Percentiles rank a stretch among this genome's conserved stretches.
Conservation (phyloP, 2,888 invertebrate genomes). For the Chrysolina haemoptera region DNA sequence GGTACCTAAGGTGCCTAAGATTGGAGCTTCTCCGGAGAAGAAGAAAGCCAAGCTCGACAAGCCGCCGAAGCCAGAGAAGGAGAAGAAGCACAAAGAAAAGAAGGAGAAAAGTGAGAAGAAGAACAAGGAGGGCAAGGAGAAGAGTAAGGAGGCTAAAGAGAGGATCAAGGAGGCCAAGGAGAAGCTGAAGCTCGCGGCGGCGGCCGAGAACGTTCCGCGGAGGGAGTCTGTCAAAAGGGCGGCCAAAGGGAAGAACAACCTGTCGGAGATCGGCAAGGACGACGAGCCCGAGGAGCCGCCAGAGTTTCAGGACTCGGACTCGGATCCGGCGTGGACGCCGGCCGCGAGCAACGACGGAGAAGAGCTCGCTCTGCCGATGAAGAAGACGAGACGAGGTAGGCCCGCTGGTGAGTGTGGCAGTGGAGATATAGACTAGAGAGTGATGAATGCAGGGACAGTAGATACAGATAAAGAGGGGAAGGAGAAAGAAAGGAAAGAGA, state of each 20-base stretch:
- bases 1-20: slow-evolving; percentile 46
- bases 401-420: slow-evolving; percentile 47
- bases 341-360: slow-evolving; percentile 68
- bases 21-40: slow-evolving; percentile 46
- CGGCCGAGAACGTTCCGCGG: slow-evolving; percentile 73
- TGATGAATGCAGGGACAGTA: no score
- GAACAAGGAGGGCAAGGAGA: slow-evolving; percentile 63
- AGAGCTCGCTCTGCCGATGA: slow-evolving; percentile 66
- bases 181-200: slow-evolving; percentile 57
- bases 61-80: slow-evolving; percentile 51
- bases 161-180: slow-evolving; percentile 63
- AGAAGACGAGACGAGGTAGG: slow-evolving; percentile 59
- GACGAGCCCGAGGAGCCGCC: slow-evolving; percentile 74
- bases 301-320: slow-evolving; percentile 74
- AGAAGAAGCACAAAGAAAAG: slow-evolving; percentile 40
- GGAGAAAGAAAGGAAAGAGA: not conserved
- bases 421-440: not conserved
- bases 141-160: slow-evolving; percentile 58
- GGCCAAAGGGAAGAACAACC: slow-evolving; percentile 77
- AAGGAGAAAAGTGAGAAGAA: slow-evolving; percentile 35
- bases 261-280: slow-evolving; percentile 72
- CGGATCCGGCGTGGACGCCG: slow-evolving; percentile 85
- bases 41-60: slow-evolving; percentile 46
- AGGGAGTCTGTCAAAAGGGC: slow-evolving; percentile 77
- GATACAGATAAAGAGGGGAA: no score